A percentile compares a stretch with the other conserved stretches of the same genome.
phyloP scores from a whole-genome alignment of 2,888 invertebrate genomes.

The Schizaphis graminum region DNA sequence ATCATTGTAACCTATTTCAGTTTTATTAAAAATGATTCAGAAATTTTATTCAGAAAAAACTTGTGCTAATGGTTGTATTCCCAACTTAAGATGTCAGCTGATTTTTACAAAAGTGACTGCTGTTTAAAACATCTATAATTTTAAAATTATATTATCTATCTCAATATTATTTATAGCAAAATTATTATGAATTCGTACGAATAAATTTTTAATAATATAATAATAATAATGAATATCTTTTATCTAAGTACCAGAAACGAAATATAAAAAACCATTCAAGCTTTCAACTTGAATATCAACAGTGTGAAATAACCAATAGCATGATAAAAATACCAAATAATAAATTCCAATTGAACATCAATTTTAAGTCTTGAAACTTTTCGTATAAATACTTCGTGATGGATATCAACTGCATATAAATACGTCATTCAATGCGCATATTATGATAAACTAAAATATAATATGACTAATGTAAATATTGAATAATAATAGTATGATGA shows the following conservation, averaged over 20 bases:
- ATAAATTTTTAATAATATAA: not conserved
- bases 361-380: not conserved
- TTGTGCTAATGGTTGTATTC: not conserved
- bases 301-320: too few relatives aligned
- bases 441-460: too few relatives aligned
- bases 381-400: not conserved
- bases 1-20: not conserved
- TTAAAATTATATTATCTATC: not conserved
- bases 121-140: not conserved
- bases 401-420: not conserved
- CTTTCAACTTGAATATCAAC: too few relatives aligned
- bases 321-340: too few relatives aligned
- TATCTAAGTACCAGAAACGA: too few relatives aligned
- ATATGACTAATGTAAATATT: not conserved
- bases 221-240: too few relatives aligned
- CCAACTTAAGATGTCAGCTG: not conserved
- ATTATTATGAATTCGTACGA: not conserved
- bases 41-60: not conserved
- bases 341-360: not conserved
- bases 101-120: not conserved
- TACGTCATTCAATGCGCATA: not conserved
- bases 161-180: not conserved
- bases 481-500: not conserved
- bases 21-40: not conserved
- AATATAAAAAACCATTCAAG: too few relatives aligned